These are phyloP conservation scores for Falco concolor DNA, from an alignment of 2,797 vertebrate genomes.

Conservation along the genomic window DNA sequence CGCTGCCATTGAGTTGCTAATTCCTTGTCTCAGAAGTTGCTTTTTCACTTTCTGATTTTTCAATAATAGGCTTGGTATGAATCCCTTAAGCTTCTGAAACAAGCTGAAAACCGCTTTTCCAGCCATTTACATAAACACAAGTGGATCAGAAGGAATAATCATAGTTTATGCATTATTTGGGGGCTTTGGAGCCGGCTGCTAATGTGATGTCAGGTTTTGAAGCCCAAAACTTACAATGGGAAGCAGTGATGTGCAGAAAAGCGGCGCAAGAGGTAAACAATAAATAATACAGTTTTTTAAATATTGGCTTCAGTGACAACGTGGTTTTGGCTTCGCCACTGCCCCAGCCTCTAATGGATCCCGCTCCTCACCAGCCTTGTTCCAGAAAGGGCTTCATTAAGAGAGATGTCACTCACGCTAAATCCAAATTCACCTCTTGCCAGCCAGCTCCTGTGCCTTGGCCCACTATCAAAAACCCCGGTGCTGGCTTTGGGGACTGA, in stretches of 20 bases:
- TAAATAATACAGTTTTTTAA: constrained; percentile 41
- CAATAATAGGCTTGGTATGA: constrained; percentile 74
- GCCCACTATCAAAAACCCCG: background rate
- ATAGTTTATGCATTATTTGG: constrained; percentile 47
- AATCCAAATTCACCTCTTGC: constrained; percentile 18
- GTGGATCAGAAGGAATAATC: constrained; percentile 60
- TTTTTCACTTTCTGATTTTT: constrained; percentile 77
- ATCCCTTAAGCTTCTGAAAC: constrained; percentile 77
- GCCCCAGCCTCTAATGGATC: constrained; percentile 28
- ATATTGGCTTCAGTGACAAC: background rate
- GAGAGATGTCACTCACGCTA: constrained; percentile 40
- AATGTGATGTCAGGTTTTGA: background rate
- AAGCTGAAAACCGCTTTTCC: constrained; percentile 71
- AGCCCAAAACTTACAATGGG: background rate
- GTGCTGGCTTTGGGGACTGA: background rate
- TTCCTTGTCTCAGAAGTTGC: constrained; percentile 72
- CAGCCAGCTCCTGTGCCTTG: constrained; percentile 18
- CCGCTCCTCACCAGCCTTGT: constrained; percentile 3
- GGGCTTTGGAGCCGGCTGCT: constrained; percentile 22
- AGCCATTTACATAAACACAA: constrained; percentile 76
- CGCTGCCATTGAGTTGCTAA: constrained; percentile 61
- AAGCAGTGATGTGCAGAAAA: background rate
- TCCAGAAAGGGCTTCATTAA: constrained; percentile 42
- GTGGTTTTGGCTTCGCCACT: background rate
- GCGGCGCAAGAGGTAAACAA: background rate